Base-by-base conservation (phyloP, 2,888 invertebrate genomes). In the Uropetala carovei region DNA sequence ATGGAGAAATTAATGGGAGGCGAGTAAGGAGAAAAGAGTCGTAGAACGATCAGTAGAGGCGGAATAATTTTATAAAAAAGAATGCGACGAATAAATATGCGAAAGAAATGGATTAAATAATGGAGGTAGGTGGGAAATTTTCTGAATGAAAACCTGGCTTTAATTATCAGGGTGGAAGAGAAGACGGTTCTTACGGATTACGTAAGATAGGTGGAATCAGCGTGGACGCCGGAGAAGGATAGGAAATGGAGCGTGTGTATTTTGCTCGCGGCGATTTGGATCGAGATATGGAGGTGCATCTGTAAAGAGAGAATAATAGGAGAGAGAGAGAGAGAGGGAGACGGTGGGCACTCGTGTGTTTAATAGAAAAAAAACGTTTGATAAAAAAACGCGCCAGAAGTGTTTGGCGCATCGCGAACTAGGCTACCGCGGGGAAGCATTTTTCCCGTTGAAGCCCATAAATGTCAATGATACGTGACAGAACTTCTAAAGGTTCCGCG, bases 401-500 rank as follows among this genome's bases (percentile, higher is more conserved):
- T 43, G 22, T 89, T 64, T 60, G 89, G 89, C 64, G 89, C 64
- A 89, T 68, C 89, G 64, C 64, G 64, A 60, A 68, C 89, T 68
- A 30, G 89, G 89, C 30, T 59, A 8, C 27, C 18, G n/a, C 4
- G 64, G 18, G 89, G 89, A 14, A 43, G 30, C 30, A 64, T 89
- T 89, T 64, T 18, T n/a, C 64, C 89, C 64, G 43, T 68, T 89
- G 64, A 68, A 89, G 64, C 89, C 30, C 89, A 89, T 89, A 89
- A 89, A 89, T 89, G 89, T 68, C 89, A 89, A 89, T 68, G 89
- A 89, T 89, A 89, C 89, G 68, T 89, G 89, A 89, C 89, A 43
- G 68, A 68, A 89, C 64, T 89, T 64, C 89, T 11, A 89, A 89
- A 68, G 64, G 59, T 27, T 86, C 16, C 59, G 60, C n/a, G 60